Evolutionary conservation across 2,797 vertebrate genomes (phyloP).

Genomic region (Eulemur mongoz): DNA sequence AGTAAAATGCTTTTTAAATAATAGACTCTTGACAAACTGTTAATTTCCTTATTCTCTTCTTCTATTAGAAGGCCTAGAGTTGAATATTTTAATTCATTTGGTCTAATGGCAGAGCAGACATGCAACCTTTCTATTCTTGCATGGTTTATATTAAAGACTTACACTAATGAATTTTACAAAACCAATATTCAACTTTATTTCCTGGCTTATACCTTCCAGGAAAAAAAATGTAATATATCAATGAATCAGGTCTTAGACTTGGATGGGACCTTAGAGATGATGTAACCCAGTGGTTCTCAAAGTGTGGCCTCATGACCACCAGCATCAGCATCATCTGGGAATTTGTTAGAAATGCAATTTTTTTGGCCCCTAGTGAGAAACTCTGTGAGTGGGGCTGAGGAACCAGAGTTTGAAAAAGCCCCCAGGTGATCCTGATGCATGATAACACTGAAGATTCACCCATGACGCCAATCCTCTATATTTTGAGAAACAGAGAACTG

Average conservation of each 20-base stretch:
- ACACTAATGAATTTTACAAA: neutral
- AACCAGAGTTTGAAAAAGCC: neutral
- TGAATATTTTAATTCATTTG: neutral
- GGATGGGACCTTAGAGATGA: neutral
- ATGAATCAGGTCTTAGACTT: neutral
- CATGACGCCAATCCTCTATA: neutral
- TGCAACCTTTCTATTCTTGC: neutral
- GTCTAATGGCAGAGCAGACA: neutral
- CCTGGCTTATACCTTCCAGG: neutral
- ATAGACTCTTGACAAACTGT: neutral
- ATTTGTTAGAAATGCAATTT: neutral
- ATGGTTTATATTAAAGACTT: neutral
- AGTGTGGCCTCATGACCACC: neutral
- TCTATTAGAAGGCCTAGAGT: neutral
- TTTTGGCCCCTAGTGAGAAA: neutral
- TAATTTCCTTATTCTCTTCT: neutral
- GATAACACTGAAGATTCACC: neutral
- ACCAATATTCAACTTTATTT: slow-evolving; percentile 14
- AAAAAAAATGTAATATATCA: neutral
- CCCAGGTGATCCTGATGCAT: neutral
- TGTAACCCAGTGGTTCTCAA: neutral
- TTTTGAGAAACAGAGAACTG: neutral
- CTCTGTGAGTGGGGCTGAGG: neutral
- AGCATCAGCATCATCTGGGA: neutral
- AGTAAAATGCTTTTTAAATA: neutral